phyloP scores from a whole-genome alignment of 2,797 vertebrate genomes.

The Myotis planiceps region DNA sequence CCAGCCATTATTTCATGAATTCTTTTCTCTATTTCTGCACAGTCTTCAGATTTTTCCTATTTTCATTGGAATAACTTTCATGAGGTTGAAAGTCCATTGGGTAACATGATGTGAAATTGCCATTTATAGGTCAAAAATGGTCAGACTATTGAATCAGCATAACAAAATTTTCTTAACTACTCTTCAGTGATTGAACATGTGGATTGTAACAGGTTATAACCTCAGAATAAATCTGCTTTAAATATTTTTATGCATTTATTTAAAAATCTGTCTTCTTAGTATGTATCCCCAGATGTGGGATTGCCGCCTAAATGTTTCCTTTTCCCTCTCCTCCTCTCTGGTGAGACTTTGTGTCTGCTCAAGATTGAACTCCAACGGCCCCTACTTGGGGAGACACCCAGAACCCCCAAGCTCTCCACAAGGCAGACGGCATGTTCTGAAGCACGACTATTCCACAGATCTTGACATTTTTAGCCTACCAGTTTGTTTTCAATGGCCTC shows the following conservation, averaged over 20 bases:
- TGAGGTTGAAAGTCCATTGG: not conserved
- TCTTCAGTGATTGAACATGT: not conserved
- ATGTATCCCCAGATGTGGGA: not conserved
- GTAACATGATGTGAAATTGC: not conserved
- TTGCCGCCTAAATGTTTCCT: not conserved
- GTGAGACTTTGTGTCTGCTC: not conserved
- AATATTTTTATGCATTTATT: not conserved
- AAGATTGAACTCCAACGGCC: not conserved
- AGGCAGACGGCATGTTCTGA: not conserved
- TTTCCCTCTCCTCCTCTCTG: not conserved
- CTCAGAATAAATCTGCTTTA: not conserved
- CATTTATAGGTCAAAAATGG: not conserved
- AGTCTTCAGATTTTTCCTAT: not conserved
- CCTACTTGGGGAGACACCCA: not conserved
- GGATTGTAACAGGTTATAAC: not conserved
- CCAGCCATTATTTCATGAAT: not conserved
- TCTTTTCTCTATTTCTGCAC: not conserved
- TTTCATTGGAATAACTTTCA: not conserved
- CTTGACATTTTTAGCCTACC: not conserved
- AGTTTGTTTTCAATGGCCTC: not conserved
- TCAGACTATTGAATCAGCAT: not conserved
- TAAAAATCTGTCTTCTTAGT: not conserved
- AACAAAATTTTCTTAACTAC: not conserved
- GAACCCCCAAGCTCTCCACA: no score
- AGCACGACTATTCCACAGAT: not conserved